A percentile compares a stretch with the other conserved stretches of the same genome.
Conservation (phyloP, 2,113 vertebrate species). For the Phylloscopus trochilus region DNA sequence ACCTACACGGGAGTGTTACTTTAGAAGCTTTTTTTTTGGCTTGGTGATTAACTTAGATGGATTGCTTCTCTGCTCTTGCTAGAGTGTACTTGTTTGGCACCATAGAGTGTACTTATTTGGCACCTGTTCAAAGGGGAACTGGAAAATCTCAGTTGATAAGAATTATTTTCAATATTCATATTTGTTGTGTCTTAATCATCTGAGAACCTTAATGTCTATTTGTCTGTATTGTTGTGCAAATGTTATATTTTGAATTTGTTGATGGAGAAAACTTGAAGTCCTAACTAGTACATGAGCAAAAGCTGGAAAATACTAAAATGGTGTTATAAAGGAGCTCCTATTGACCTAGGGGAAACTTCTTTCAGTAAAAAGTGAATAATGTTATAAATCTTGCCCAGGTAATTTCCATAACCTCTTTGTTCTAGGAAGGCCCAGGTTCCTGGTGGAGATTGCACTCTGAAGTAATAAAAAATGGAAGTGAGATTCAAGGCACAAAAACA, state of each 20-base stretch:
- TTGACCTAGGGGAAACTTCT: neutral
- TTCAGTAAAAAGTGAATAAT: neutral
- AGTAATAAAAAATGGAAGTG: constrained; percentile 47
- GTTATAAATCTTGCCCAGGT: neutral
- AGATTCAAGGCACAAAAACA: constrained; percentile 61
- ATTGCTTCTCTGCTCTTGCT: neutral
- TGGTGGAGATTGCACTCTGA: constrained; percentile 69
- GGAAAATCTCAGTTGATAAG: neutral
- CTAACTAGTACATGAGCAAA: neutral
- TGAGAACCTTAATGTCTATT: neutral
- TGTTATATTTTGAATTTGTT: neutral
- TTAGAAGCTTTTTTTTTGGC: neutral
- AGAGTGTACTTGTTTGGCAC: neutral
- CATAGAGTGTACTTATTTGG: neutral
- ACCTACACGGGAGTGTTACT: neutral
- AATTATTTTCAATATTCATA: neutral
- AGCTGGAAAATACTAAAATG: neutral
- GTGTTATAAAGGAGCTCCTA: neutral
- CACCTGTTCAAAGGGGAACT: neutral
- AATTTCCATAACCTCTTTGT: neutral
- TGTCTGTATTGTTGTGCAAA: neutral
- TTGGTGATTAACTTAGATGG: neutral
- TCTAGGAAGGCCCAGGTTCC: constrained; percentile 65
- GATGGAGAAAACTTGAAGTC: neutral
- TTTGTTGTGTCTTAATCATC: neutral